Percentiles rank a stretch among this genome's conserved stretches.
phyloP scores from a whole-genome alignment of 2,113 vertebrate species.

The Nothobranchius kuhntae region DNA sequence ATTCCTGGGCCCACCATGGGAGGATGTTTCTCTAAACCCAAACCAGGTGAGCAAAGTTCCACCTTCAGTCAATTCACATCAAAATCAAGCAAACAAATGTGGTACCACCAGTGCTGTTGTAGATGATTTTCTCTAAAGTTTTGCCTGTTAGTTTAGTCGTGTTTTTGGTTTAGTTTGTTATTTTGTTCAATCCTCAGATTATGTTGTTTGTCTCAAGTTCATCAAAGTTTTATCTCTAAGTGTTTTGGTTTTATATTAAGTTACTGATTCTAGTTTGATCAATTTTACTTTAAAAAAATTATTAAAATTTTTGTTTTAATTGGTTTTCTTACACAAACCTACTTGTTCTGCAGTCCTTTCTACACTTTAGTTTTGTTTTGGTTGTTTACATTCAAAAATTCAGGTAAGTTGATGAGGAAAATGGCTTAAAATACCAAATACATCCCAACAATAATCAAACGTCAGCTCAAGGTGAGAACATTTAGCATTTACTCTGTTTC shows the following conservation, averaged over 20 bases:
- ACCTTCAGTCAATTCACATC: neutral
- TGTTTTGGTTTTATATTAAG: neutral
- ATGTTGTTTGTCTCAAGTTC: neutral
- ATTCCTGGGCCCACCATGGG: slow-evolving; percentile 86
- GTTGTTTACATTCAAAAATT: no score
- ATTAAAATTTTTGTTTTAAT: no score
- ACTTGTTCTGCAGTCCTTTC: no score
- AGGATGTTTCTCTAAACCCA: slow-evolving; percentile 98
- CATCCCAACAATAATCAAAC: no score
- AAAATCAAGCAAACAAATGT: neutral
- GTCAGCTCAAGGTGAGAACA: no score
- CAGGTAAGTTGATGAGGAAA: no score
- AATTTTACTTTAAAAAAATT: no score
- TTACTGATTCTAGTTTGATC: no score
- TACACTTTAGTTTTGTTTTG: no score
- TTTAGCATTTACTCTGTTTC: no score
- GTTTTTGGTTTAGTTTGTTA: neutral
- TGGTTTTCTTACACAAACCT: no score
- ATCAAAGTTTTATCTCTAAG: neutral
- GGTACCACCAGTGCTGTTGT: neutral
- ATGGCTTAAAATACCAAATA: no score
- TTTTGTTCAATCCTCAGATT: neutral
- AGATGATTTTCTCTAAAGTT: neutral
- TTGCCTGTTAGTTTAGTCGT: neutral
- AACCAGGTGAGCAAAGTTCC: slow-evolving; percentile 85